Evolutionary conservation across 1,140 invertebrate genomes (phyloP).

Genomic region (Pogonognathellus flavescens): DNA sequence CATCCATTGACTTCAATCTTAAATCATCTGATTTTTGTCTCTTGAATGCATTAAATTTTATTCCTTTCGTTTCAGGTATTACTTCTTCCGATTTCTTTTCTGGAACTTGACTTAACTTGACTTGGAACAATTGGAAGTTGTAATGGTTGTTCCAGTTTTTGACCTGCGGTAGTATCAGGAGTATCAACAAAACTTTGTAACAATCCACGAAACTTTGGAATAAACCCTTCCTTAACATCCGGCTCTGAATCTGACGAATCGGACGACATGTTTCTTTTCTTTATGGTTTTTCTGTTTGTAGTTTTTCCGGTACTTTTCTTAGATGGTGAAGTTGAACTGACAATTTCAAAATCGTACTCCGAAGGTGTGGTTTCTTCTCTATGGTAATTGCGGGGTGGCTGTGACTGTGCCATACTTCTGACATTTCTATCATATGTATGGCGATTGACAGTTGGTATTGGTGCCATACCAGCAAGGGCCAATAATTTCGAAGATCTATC

Average conservation of each 20-base stretch:
- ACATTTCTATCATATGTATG: not conserved
- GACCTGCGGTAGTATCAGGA: not conserved
- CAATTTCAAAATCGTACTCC: slow-evolving; percentile 14
- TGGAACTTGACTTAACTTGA: not conserved
- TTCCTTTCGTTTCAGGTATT: not conserved
- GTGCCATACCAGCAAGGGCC: not conserved
- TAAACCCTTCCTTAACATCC: slow-evolving; percentile 16
- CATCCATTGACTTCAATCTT: slow-evolving; percentile 51
- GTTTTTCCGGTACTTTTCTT: not conserved
- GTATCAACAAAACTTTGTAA: not conserved
- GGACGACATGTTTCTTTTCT: not conserved
- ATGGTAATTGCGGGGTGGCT: not conserved
- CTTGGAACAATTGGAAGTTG: not conserved
- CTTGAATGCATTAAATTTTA: slow-evolving; percentile 54
- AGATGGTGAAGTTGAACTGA: not conserved
- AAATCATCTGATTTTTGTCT: slow-evolving; percentile 54
- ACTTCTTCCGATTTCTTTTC: not conserved
- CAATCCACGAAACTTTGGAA: slow-evolving; percentile 34
- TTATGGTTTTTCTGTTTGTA: not conserved
- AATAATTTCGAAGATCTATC: slow-evolving; percentile 13
- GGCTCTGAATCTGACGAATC: slow-evolving; percentile 24
- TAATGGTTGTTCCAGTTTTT: not conserved
- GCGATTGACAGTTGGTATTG: not conserved
- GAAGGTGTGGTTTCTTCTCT: not conserved
- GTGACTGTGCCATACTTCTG: not conserved